Percentiles rank a stretch among this genome's conserved stretches.
Conservation (phyloP, 2,113 vertebrate species). For the Malurus melanocephalus region DNA sequence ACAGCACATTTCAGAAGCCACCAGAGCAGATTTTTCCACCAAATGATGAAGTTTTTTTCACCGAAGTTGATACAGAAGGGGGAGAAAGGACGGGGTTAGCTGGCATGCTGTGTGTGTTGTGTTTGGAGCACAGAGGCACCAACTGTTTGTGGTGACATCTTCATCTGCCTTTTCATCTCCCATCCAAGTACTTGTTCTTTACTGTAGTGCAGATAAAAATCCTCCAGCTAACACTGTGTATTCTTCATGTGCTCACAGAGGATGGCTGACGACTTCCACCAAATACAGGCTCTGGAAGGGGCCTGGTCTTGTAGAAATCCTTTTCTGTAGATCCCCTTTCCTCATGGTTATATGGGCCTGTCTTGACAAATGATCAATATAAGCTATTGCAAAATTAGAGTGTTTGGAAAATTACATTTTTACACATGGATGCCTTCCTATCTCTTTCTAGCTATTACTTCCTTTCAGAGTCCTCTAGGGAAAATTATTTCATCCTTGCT, state of each 20-base stretch:
- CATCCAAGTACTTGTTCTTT: background rate
- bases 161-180: background rate
- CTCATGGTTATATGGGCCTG: background rate
- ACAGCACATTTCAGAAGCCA: background rate
- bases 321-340: background rate
- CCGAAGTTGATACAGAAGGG: background rate
- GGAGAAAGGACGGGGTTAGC: background rate
- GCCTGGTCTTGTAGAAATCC: background rate
- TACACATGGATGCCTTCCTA: background rate
- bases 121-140: background rate
- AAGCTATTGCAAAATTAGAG: background rate
- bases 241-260: background rate
- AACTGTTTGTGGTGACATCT: background rate
- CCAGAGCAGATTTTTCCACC: background rate
- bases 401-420: background rate
- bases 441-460: background rate
- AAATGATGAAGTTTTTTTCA: background rate
- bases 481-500: background rate
- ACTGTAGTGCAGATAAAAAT: background rate
- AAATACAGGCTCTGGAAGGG: background rate
- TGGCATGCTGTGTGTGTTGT: background rate
- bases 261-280: background rate
- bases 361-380: background rate
- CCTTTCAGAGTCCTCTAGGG: background rate
- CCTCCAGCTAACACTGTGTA: background rate